Evolutionary conservation across 1,140 invertebrate genomes (phyloP).

Genomic region (Drosophila burlai): DNA sequence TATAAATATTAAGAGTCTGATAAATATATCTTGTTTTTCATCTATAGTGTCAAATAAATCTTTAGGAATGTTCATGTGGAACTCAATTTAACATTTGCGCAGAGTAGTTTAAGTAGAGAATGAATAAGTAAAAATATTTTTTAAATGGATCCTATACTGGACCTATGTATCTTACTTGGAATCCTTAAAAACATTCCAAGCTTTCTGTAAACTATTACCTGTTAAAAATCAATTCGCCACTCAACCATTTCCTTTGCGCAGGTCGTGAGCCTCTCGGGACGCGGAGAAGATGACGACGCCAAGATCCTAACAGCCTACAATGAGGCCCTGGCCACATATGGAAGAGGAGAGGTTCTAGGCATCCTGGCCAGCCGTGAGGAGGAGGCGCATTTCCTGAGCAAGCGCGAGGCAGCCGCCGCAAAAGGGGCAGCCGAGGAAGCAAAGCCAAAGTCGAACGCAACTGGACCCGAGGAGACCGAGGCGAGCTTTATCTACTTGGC

Average conservation of each 20-base stretch:
- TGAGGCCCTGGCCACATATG: slow-evolving; percentile 86
- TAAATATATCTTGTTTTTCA: background rate
- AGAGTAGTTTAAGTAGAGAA: too few relatives aligned
- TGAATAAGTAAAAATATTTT: background rate
- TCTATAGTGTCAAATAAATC: background rate
- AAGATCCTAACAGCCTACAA: slow-evolving; percentile 87
- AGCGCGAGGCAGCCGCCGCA: slow-evolving; percentile 58
- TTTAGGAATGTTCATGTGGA: background rate
- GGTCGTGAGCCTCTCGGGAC: slow-evolving; percentile 87
- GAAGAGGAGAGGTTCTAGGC: slow-evolving; percentile 86
- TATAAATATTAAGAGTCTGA: background rate
- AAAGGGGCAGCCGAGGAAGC: slow-evolving; percentile 1
- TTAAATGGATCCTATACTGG: too few relatives aligned
- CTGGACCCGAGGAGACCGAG: slow-evolving; percentile 58
- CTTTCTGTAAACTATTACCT: background rate
- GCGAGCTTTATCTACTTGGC: slow-evolving; percentile 74
- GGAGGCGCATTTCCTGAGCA: slow-evolving; percentile 72
- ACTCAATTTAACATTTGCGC: too few relatives aligned
- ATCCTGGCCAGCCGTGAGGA: slow-evolving; percentile 86
- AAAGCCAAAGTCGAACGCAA: slow-evolving; percentile 42
- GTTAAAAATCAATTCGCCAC: background rate
- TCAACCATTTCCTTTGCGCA: slow-evolving; percentile 43
- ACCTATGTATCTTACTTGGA: background rate
- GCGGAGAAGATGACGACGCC: slow-evolving; percentile 86
- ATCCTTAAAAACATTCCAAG: background rate